A percentile compares a stretch with the other conserved stretches of the same genome.
Evolutionary conservation across 2,797 vertebrate species (phyloP).

Genomic region (Martes flavigula): DNA sequence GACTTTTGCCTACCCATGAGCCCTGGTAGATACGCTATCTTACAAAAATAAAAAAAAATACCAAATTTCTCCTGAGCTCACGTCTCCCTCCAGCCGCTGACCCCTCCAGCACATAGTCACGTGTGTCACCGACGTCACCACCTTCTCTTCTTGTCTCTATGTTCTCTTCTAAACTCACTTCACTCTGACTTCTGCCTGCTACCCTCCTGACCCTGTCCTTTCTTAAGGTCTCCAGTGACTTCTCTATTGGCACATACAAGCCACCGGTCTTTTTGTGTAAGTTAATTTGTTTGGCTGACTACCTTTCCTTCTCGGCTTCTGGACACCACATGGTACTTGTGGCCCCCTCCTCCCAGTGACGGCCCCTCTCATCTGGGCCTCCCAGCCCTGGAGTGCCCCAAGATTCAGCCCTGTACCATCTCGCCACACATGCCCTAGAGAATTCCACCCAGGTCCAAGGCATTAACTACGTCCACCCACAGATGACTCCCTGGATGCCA

Average conservation of each 20-base stretch:
- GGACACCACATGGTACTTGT: accelerated
- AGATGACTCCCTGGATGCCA: too few relatives aligned
- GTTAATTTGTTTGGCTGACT: too few relatives aligned
- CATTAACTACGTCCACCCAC: not conserved
- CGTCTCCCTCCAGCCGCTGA: accelerated
- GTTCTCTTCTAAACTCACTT: accelerated
- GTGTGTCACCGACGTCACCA: accelerated
- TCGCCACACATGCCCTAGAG: accelerated
- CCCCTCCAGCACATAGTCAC: not conserved
- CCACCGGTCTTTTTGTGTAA: not conserved
- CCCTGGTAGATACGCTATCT: too few relatives aligned
- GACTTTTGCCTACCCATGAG: accelerated
- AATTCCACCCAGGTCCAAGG: too few relatives aligned
- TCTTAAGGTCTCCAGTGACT: too few relatives aligned
- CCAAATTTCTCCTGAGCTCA: accelerated
- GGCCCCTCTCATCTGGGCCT: too few relatives aligned
- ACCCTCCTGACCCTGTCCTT: accelerated
- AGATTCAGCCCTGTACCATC: not conserved
- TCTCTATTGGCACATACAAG: too few relatives aligned
- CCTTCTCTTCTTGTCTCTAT: accelerated
- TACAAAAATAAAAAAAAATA: not conserved
- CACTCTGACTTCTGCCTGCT: too few relatives aligned
- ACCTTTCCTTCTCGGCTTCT: not conserved
- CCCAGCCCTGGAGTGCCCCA: too few relatives aligned
- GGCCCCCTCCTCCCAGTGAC: accelerated